Evolutionary conservation across 2,797 vertebrate genomes (phyloP), one percentile per base, ranked within the genome.

Genomic region (Hephaestus fuliginosus): DNA sequence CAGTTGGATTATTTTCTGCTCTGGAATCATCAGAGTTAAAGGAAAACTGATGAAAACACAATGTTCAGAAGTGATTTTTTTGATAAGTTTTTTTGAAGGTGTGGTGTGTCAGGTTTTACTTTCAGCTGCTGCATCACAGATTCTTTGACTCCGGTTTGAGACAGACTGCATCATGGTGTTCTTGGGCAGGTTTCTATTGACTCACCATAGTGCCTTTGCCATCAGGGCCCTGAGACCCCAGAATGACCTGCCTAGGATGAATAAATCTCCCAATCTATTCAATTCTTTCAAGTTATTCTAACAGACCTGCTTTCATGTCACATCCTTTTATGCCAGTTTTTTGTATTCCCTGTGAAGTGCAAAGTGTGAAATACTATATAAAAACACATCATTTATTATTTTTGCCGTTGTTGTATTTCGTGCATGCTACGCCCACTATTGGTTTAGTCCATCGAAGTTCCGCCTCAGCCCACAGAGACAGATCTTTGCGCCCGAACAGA

Each of bases 221-320:
- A 68, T 44, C 44, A 58, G 46, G 52, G 49, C 57, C 60, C 33
- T 13, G 12, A 25, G 10, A 70, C 36, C 30, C 44, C 48, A 25
- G 49, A 52, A 13, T 30, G 76, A 74, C 51, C 13, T 36, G 52
- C 62, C 72, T 43, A 28, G 28, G 1, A 60, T 48, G 7, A 13
- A 65, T 58, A 52, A 36, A 20, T 69, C 1, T 73, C 25, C 68
- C 74, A 2, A 76, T 73, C 56, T 51, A 33, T 73, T 80, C 12
- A 64, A 30, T 43, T 74, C 20, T 72, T 49, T 41, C 11, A n/a
- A 44, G 13, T 75, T 11, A 70, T 60, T 77, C 74, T 53, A 53
- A 62, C 17, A 60, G 33, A 39, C 9, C 8, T 18, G 44, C 67
- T 55, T 73, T 74, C 36, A 30, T 72, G 17, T 70, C 53, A 77